Evolutionary conservation across 2,113 vertebrate species (phyloP), one percentile per base, ranked within the genome.

Genomic region (Centropus unirufus): DNA sequence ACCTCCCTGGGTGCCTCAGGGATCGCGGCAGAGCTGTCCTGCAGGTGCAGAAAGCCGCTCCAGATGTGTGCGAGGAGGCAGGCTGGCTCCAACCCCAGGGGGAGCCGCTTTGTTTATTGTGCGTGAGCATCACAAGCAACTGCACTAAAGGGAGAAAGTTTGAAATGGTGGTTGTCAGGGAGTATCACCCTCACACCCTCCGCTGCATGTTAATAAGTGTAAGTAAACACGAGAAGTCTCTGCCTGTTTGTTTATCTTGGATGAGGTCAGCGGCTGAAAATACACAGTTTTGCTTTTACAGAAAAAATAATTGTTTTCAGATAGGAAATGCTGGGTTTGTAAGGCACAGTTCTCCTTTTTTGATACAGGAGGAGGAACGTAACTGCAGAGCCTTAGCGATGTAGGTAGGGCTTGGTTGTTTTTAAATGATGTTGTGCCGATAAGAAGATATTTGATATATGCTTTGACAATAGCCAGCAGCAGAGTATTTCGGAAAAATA

Each of bases 201-300:
- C 8, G 52, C 61, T 5, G 67, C 64, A 49, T 66, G 57, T 49
- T 86, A 68, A 66, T 27, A 32, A 66, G 47, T 57, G 63, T 39
- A 40, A 88, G 72, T 18, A 44, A 89, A 81, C 92, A 79, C 7
- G 18, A 69, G 67, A 34, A 92, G 84, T 27, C 70, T 91, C 93
- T 93, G 93, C 79, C 74, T 87, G 88, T 90, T 96, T 92, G 6
- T 92, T 96, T 92, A 72, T 69, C 77, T 73, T 13, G 32, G 89
- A 36, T 39, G 66, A 66, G 95, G 93, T 87, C 95, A 93, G 89
- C 32, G 86, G 64, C 86, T 92, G 66, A 40, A 91, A 93, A 87
- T 12, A 85, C 83, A 57, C 59, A 61, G 94, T 30, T 87, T 72
- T 86, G 47, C 83, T 88, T 79, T 92, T 80, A 70, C 76, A n/a